Conservation (phyloP, 1,140 invertebrate genomes). For the Drosophila kurseongensis region DNA sequence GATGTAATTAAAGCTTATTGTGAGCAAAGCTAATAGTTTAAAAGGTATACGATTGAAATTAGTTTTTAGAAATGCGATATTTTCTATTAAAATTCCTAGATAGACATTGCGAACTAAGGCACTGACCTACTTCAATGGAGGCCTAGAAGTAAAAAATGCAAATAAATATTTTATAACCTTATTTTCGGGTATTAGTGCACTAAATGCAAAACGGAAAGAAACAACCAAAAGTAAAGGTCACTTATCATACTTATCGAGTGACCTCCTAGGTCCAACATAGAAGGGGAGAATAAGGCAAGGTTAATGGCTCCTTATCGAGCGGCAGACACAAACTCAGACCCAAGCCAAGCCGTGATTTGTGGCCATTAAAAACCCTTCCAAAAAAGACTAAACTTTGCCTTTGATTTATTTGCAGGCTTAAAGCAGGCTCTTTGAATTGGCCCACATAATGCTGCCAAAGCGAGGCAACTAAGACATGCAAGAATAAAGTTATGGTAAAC, state of each 20-base stretch:
- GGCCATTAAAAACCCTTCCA: constrained; percentile 60
- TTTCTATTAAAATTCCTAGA: background rate
- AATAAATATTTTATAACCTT: constrained; percentile 33
- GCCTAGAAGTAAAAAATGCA: background rate
- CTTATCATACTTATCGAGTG: constrained; percentile 69
- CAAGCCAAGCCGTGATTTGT: constrained; percentile 69
- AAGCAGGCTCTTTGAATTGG: constrained; percentile 9
- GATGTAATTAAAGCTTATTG: too few species aligned
- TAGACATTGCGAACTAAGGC: background rate
- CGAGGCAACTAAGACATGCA: constrained; percentile 62
- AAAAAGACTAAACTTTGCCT: constrained; percentile 59
- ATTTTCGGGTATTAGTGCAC: constrained; percentile 2
- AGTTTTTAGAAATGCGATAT: too few species aligned
- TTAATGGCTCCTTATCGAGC: constrained; percentile 57
- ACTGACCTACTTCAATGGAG: background rate
- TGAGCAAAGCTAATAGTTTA: too few species aligned
- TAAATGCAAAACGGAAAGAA: constrained; percentile 51
- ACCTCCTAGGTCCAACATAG: constrained; percentile 8
- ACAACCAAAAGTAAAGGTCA: constrained; percentile 51
- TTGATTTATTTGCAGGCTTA: constrained; percentile 70
- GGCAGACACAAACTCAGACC: constrained; percentile 27
- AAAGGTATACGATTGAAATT: too few species aligned
- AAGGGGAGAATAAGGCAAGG: constrained; percentile 4
- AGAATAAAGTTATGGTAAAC: constrained; percentile 74
- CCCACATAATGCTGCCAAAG: constrained; percentile 28